Conservation (phyloP, 2,888 invertebrate species). For the Plutella xylostella region DNA sequence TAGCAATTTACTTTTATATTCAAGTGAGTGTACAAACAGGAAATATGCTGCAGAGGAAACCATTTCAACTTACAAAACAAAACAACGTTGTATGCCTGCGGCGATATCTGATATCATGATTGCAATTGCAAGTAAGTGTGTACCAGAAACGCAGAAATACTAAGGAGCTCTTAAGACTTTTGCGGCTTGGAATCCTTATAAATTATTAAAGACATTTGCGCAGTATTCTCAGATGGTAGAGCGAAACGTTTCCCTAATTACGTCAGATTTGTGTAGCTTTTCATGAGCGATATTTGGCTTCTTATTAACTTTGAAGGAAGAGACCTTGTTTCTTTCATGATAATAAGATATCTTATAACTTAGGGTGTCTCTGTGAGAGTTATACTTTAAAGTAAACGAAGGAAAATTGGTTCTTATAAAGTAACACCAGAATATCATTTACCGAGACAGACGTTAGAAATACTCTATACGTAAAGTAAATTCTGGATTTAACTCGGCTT, state of each 20-base stretch:
- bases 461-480: too few relatives aligned
- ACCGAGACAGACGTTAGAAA: too few relatives aligned
- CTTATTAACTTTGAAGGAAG: background rate
- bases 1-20: too few relatives aligned
- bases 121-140: too few relatives aligned
- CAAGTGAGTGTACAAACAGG: too few relatives aligned
- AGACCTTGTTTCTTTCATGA: background rate
- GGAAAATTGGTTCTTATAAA: too few relatives aligned
- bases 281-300: constrained; percentile 15
- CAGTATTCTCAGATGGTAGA: constrained; percentile 40
- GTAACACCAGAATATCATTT: too few relatives aligned
- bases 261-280: constrained; percentile 41
- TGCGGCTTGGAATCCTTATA: constrained; percentile 48
- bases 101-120: constrained; percentile 25
- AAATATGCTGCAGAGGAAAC: too few relatives aligned
- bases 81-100: too few relatives aligned
- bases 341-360: too few relatives aligned
- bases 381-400: background rate
- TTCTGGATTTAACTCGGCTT: too few relatives aligned
- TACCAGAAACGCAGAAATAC: constrained; percentile 26
- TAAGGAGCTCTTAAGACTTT: constrained; percentile 51
- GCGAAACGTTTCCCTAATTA: constrained; percentile 38
- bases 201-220: constrained; percentile 58
- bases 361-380: background rate
- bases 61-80: too few relatives aligned